These are phyloP conservation scores for Cydia amplana DNA, from an alignment of 1,140 invertebrate species.

Conservation along the genomic window DNA sequence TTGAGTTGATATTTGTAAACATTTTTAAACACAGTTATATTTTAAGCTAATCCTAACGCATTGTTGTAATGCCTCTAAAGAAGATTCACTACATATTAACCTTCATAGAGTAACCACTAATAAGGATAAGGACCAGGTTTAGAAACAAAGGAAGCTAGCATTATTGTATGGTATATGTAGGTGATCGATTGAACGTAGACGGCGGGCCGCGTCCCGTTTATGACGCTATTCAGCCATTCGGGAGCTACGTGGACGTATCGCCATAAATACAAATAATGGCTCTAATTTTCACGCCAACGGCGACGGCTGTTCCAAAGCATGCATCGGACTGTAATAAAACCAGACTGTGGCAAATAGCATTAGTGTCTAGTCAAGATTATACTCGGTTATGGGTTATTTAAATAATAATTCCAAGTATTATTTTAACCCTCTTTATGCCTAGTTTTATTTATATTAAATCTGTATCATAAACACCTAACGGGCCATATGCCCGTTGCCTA, in stretches of 20 bases:
- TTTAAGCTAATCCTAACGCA: too few relatives aligned
- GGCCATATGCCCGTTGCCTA: neutral
- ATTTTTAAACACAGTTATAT: too few relatives aligned
- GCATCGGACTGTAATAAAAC: slow-evolving; percentile 17
- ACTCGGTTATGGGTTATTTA: neutral
- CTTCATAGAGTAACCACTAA: neutral
- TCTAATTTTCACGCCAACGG: slow-evolving; percentile 27
- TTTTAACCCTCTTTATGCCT: too few relatives aligned
- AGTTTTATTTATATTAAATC: too few relatives aligned
- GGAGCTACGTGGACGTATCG: slow-evolving; percentile 23
- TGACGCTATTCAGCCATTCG: slow-evolving; percentile 9
- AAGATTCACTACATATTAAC: neutral
- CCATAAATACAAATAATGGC: slow-evolving; percentile 27
- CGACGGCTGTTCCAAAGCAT: slow-evolving; percentile 2
- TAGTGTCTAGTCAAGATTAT: neutral
- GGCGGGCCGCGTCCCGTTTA: neutral
- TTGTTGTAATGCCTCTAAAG: too few relatives aligned
- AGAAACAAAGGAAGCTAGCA: neutral
- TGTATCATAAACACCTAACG: neutral
- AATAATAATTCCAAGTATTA: too few relatives aligned
- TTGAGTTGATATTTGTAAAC: too few relatives aligned
- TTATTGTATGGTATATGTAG: neutral
- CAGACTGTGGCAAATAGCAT: neutral
- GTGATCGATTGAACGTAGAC: slow-evolving; percentile 1
- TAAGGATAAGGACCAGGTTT: neutral